Conservation (phyloP, 1,140 invertebrate species). For the Aleiodes sp. region DNA sequence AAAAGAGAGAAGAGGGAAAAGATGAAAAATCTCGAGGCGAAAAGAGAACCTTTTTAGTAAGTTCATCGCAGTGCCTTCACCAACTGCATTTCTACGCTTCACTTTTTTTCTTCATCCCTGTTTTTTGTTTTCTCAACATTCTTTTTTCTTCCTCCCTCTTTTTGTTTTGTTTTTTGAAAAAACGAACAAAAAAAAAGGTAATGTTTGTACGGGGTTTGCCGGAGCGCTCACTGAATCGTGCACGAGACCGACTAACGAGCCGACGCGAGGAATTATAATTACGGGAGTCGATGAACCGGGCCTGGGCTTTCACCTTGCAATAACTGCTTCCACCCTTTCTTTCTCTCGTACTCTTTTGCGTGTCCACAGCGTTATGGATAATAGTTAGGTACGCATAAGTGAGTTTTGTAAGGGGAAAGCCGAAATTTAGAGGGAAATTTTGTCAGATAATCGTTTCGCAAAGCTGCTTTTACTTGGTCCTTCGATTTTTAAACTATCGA, state of each 20-base stretch:
- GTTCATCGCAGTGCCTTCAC: conserved; percentile 5
- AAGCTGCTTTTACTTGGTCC: too few species aligned
- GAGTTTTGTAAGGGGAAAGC: not conserved
- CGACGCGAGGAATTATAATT: conserved; percentile 19
- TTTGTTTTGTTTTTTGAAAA: not conserved
- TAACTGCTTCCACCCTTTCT: conserved; percentile 4
- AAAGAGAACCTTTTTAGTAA: not conserved
- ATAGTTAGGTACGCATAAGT: not conserved
- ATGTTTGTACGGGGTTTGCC: not conserved
- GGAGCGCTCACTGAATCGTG: not conserved
- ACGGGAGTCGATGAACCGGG: conserved; percentile 2
- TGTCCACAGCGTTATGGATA: not conserved
- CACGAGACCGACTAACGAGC: conserved; percentile 13
- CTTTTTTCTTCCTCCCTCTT: not conserved
- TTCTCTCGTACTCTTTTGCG: not conserved
- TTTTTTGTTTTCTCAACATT: not conserved
- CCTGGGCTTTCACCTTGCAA: not conserved
- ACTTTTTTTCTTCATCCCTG: too few species aligned
- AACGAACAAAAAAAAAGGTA: not conserved
- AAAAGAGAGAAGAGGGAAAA: not conserved
- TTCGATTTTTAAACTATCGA: too few species aligned
- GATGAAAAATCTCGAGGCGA: conserved; percentile 1
- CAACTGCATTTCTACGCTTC: conserved; percentile 6
- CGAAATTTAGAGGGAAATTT: too few species aligned
- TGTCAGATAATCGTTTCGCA: too few species aligned